Base-by-base conservation (phyloP, 2,113 vertebrate species). In the Odocoileus hemionus region DNA sequence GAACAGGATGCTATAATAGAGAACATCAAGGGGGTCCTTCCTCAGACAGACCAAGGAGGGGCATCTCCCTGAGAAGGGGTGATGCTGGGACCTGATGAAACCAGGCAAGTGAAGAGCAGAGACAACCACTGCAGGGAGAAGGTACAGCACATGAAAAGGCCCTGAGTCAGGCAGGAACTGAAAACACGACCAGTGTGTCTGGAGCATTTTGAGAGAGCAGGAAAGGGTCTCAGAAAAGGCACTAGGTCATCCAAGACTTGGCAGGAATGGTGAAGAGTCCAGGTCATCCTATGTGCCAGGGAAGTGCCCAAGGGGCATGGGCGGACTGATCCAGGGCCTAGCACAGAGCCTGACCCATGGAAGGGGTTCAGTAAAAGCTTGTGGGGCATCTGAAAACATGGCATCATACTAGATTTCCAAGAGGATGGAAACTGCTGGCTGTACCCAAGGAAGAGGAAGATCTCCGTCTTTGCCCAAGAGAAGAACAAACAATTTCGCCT, bases 401-500 rank as follows among this genome's bases (percentile, higher is more conserved):
- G 45, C 84, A 45, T 76, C 64, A 50, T 36, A 47, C 30, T 30
- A 92, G 57, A 50, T 54, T 87, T 91, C 54, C 16, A 45, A 57
- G 79, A 67, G 28, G 50, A 70, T 47, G 70, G 70, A 57, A 95
- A 58, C 36, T 26, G 4, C 92, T 67, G 47, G 55, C 30, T 78
- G 78, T 55, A 28, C 11, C 74, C 74, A 74, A 89, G 82, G 79
- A 23, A n/a, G 54, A 92, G 57, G 43, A 70, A 88, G 92, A 94
- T 79, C 84, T 74, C 64, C 23, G 95, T 60, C 85, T 80, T 33
- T 78, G 95, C 89, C 67, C 52, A 21, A 1, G 64, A 89, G 54
- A 64, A 93, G 88, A 95, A 91, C 86, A 96, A 96, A 92, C 79
- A 85, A 76, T 85, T 91, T 74, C 0, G 2, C 84, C 91, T 95